These are phyloP conservation scores for Drosophila sproati DNA, from an alignment of 1,140 invertebrate species.

Conservation along the genomic window DNA sequence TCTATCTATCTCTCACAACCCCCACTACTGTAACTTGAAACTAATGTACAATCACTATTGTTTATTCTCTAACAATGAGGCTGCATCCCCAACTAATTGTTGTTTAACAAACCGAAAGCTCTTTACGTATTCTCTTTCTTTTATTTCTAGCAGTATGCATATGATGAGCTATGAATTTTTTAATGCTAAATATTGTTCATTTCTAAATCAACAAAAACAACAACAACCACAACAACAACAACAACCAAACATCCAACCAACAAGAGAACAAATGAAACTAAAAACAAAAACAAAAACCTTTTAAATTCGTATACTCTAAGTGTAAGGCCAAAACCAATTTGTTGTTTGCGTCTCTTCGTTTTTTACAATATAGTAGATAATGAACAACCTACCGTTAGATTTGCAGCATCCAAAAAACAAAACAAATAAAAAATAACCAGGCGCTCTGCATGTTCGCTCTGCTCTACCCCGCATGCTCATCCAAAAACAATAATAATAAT, in stretches of 20 bases:
- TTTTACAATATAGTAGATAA: conserved; percentile 8
- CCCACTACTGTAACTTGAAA: conserved; percentile 1
- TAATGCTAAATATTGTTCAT: conserved; percentile 73
- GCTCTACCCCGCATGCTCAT: conserved; percentile 31
- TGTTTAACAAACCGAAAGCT: conserved; percentile 45
- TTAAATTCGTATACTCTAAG: conserved; percentile 55
- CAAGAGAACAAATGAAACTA: conserved; percentile 59
- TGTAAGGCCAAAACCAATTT: conserved; percentile 59
- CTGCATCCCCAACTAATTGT: conserved; percentile 28
- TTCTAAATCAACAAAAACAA: conserved; percentile 64
- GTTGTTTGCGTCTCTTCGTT: conserved; percentile 39
- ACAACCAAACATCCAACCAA: conserved; percentile 51
- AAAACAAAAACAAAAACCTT: conserved; percentile 20
- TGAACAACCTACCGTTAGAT: conserved; percentile 21
- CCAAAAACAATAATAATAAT: conserved; percentile 6
- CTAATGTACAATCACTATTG: not conserved
- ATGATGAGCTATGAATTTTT: conserved; percentile 77
- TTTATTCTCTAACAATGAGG: conserved; percentile 8
- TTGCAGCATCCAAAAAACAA: conserved; percentile 3
- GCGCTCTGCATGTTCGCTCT: conserved; percentile 37
- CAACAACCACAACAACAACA: conserved; percentile 21
- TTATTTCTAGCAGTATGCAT: conserved; percentile 80
- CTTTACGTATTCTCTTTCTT: conserved; percentile 74
- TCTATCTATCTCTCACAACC: not conserved
- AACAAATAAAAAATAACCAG: not conserved